Evolutionary conservation across 2,888 invertebrate genomes (phyloP), one percentile per base, ranked within the genome.

Genomic region (Nomada lathburiana): DNA sequence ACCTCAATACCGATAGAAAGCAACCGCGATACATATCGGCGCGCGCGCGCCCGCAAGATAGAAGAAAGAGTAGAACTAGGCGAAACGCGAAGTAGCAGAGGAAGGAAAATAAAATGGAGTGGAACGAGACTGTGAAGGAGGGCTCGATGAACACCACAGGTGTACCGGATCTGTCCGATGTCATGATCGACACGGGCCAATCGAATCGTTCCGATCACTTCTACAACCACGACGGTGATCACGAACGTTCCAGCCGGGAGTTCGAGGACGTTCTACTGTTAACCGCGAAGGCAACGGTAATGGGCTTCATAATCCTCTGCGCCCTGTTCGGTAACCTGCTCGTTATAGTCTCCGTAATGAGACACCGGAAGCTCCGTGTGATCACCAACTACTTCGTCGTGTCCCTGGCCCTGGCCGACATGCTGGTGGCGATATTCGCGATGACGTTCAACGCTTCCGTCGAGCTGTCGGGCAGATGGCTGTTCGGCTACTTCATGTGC

Each of bases 381-480:
- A 98, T 98, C 86, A 98, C 98, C 82, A 99, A 99, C 94, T 98
- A 98, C 94, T 99, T 99, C 94, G 98, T 99, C 23, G 98, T 99
- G 13, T 98, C 98, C 0, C 94, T 99, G 84, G 99, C 99, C 0
- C 95, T 98, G 89, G 98, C 99, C 11, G 99, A 99, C 92, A 97
- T 99, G 96, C 94, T 99, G 36, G 99, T 99, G 0, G 98, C 99
- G 0, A 96, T 98, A 50, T 97, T 98, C 95, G 98, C 98, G 0
- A 98, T 98, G 98, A 98, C 98, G 88, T 98, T 98, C 94, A 98
- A 98, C 95, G 98, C 98, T 87, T 97, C 97, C 91, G 97, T 98
- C 47, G 97, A 98, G 93, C 95, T 98, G 23, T 97, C 97, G 1
- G 97, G 97, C 23, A 95, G 95, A 85, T 98, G 98, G 98, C 94